Percentiles rank a stretch among this genome's conserved stretches.
Conservation (phyloP, 2,797 vertebrate species). For the Masticophis lateralis region DNA sequence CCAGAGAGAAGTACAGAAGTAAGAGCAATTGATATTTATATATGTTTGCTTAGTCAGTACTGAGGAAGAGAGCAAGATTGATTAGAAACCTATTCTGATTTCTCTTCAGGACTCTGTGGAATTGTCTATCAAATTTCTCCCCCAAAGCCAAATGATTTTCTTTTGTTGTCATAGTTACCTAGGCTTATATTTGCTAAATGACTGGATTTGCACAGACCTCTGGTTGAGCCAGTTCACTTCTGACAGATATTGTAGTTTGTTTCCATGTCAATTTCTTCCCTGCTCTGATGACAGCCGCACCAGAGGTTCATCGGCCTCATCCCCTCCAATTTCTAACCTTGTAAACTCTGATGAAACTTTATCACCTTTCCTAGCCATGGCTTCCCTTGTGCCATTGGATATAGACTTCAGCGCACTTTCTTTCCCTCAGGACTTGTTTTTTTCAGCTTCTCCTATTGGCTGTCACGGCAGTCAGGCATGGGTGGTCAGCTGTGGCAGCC, state of each 20-base stretch:
- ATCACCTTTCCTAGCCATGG: neutral
- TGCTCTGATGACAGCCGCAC: neutral
- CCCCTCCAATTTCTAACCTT: neutral
- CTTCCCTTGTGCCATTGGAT: neutral
- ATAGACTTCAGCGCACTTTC: neutral
- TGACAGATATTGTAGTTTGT: neutral
- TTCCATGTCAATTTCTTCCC: neutral
- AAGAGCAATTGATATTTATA: neutral
- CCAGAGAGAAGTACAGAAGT: neutral
- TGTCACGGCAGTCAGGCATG: too few relatives aligned
- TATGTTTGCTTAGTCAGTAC: neutral
- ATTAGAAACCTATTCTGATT: neutral
- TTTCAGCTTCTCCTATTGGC: too few relatives aligned
- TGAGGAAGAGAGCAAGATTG: neutral
- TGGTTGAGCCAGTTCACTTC: neutral
- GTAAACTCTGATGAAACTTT: neutral
- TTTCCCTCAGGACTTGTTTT: neutral
- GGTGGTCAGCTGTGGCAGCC: too few relatives aligned
- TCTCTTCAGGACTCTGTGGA: neutral
- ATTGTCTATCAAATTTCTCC: neutral
- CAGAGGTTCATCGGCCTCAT: neutral
- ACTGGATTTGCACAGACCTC: neutral
- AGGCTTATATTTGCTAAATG: neutral
- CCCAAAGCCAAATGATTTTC: neutral
- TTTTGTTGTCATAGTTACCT: neutral